A percentile compares a stretch with the other conserved stretches of the same genome.
Evolutionary conservation across 2,888 invertebrate species (phyloP).

Genomic region (Hybos culiciformis): DNA sequence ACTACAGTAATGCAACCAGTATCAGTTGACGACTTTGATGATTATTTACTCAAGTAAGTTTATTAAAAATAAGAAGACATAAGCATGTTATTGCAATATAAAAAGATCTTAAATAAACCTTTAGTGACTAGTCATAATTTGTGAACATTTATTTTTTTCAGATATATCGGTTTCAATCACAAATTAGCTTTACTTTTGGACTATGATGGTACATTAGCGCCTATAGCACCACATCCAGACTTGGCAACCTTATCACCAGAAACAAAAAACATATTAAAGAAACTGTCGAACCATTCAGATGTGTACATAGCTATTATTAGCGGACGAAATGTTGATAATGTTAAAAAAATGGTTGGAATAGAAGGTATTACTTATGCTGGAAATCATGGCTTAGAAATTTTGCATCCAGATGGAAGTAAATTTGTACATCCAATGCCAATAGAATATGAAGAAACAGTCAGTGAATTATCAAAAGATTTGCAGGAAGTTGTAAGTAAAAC

Average conservation of each 20-base stretch:
- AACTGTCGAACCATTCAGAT: slow-evolving; percentile 71
- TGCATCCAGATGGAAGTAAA: slow-evolving; percentile 80
- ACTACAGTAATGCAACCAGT: slow-evolving; percentile 79
- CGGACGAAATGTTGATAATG: slow-evolving; percentile 74
- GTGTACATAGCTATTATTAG: slow-evolving; percentile 79
- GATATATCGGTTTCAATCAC: slow-evolving; percentile 74
- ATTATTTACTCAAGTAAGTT: slow-evolving; percentile 70
- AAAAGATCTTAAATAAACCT: not conserved
- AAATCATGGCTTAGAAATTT: slow-evolving; percentile 75
- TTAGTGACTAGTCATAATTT: not conserved
- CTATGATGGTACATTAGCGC: slow-evolving; percentile 80
- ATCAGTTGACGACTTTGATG: slow-evolving; percentile 82
- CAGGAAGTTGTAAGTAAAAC: slow-evolving; percentile 54
- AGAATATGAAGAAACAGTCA: slow-evolving; percentile 68
- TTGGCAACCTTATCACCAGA: slow-evolving; percentile 73
- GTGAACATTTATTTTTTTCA: slow-evolving; percentile 27
- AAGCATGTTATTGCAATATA: not conserved
- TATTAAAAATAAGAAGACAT: not conserved
- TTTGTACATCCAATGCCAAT: slow-evolving; percentile 85
- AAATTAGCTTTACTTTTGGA: slow-evolving; percentile 72
- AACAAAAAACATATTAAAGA: slow-evolving; percentile 68
- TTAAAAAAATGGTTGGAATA: slow-evolving; percentile 81
- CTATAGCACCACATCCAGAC: slow-evolving; percentile 81
- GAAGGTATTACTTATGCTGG: slow-evolving; percentile 85
- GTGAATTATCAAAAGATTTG: slow-evolving; percentile 57